These are phyloP conservation scores for Leucoraja ocellata DNA, from an alignment of 2,797 vertebrate genomes.

Conservation along the genomic window DNA sequence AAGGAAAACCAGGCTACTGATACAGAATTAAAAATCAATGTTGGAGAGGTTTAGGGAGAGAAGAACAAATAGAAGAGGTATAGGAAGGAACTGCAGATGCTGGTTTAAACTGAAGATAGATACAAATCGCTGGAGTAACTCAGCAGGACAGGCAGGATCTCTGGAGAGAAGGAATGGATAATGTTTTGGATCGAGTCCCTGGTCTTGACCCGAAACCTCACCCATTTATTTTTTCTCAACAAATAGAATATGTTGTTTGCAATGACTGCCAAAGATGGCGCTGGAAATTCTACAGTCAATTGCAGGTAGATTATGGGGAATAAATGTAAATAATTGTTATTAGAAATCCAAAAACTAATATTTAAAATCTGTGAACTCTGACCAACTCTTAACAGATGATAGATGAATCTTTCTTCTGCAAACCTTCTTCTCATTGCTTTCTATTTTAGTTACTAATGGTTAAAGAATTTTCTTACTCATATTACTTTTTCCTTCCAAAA, in stretches of 20 bases:
- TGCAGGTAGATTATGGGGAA: neutral
- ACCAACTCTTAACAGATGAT: neutral
- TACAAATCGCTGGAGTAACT: no score
- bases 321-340: neutral
- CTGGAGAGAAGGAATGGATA: no score
- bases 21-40: no score
- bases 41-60: no score
- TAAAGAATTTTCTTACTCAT: neutral
- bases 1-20: no score
- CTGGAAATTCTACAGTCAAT: neutral
- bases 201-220: no score
- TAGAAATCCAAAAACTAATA: neutral
- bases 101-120: no score
- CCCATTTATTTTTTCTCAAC: neutral
- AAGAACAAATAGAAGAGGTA: neutral
- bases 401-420: neutral
- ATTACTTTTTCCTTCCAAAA: neutral
- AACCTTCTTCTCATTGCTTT: neutral
- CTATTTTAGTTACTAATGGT: neutral
- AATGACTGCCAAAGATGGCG: no score
- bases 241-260: neutral
- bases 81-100: no score
- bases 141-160: no score
- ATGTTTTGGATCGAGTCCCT: no score
- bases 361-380: no score